Conservation (phyloP, 1,140 invertebrate genomes). For the Drosophila subobscura region DNA sequence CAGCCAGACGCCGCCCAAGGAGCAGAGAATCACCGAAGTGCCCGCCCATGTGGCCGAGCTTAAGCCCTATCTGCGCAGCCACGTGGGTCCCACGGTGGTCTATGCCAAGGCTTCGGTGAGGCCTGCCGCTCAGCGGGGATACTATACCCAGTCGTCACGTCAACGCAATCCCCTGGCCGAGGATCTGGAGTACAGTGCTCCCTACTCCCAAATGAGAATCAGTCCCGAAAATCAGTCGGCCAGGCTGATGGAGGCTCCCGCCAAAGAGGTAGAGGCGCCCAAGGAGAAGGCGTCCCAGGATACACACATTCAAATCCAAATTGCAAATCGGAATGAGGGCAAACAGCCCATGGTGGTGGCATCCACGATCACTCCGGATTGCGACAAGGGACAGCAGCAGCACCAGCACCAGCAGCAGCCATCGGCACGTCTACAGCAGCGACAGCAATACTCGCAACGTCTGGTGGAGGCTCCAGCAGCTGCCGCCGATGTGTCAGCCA, state of each 20-base stretch:
- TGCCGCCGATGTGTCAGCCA: constrained; percentile 84
- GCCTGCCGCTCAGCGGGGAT: constrained; percentile 36
- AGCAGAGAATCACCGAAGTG: constrained; percentile 42
- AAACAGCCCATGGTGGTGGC: constrained; percentile 60
- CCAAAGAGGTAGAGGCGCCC: not conserved
- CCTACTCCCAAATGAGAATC: constrained; percentile 75
- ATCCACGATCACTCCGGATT: constrained; percentile 68
- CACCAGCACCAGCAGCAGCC: constrained; percentile 37
- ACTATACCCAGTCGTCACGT: constrained; percentile 50
- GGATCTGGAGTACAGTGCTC: constrained; percentile 72
- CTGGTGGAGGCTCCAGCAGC: constrained; percentile 74
- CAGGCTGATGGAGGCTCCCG: constrained; percentile 36
- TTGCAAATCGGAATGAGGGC: constrained; percentile 45
- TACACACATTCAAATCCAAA: constrained; percentile 74
- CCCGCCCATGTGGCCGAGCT: constrained; percentile 68
- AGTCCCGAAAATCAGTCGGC: constrained; percentile 54
- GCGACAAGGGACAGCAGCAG: constrained; percentile 33
- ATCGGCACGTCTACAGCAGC: constrained; percentile 6
- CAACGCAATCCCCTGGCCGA: constrained; percentile 58
- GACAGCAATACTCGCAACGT: constrained; percentile 56
- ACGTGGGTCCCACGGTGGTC: constrained; percentile 55
- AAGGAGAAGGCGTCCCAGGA: constrained; percentile 23
- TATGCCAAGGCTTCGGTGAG: constrained; percentile 53
- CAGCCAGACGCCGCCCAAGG: constrained; percentile 47
- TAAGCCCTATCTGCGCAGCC: constrained; percentile 62